These are phyloP conservation scores for Rhyacophila evoluta DNA, from an alignment of 2,888 invertebrate genomes.

Conservation along the genomic window DNA sequence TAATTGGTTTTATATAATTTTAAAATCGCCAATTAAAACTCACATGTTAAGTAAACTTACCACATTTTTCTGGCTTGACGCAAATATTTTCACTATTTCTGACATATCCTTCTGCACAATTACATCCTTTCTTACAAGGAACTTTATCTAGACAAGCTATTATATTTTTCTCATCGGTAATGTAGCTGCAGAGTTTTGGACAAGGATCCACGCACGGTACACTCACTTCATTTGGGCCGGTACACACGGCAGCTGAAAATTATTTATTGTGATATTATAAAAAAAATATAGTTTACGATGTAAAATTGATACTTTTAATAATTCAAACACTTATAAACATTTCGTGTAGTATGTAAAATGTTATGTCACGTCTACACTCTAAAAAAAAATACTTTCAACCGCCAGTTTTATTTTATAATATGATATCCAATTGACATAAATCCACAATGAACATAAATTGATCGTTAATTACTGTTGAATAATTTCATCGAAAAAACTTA, in stretches of 20 bases:
- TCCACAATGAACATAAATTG: too few relatives aligned
- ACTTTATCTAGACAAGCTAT: background rate
- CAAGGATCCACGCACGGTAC: slow-evolving; percentile 27
- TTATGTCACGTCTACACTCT: too few relatives aligned
- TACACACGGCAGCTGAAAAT: slow-evolving; percentile 21
- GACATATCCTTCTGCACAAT: slow-evolving; percentile 34
- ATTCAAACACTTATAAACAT: too few relatives aligned
- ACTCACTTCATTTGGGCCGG: slow-evolving; percentile 33
- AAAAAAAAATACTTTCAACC: too few relatives aligned
- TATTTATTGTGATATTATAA: background rate
- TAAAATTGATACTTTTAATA: too few relatives aligned
- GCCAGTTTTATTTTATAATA: too few relatives aligned
- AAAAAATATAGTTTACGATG: too few relatives aligned
- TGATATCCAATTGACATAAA: too few relatives aligned
- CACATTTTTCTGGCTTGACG: slow-evolving; percentile 35
- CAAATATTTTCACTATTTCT: slow-evolving; percentile 32
- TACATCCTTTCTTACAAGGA: slow-evolving; percentile 28
- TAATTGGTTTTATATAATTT: too few relatives aligned
- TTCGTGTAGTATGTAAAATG: background rate
- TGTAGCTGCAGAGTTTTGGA: slow-evolving; percentile 11
- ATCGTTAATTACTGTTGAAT: too few relatives aligned
- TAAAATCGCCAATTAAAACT: too few relatives aligned
- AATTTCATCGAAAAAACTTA: slow-evolving; percentile 1
- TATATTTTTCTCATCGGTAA: background rate
- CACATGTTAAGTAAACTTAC: background rate